Base-by-base conservation (phyloP, 2,888 invertebrate species). In the Charanyca ferruginea region DNA sequence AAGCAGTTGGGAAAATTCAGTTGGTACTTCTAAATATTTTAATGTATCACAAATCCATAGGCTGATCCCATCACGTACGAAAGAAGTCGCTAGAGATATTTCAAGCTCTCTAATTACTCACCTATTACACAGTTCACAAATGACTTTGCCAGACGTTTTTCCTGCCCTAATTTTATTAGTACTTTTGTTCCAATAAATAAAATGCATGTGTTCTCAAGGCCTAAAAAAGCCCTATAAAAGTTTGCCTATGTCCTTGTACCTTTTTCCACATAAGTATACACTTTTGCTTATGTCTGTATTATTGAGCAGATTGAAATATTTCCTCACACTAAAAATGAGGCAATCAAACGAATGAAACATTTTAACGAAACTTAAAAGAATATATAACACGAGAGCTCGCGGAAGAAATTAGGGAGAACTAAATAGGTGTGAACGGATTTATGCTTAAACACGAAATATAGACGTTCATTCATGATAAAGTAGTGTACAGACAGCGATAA, bases 391-490 rank as follows among this genome's bases (percentile, higher is more conserved):
- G 42, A 13, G 44, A 45, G 38, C 41, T 68, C 53, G 38, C 55
- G 61, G 63, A 66, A 75, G 57, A 44, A 65, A 74, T 74, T 58
- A 74, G 63, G 9, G 53, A 22, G 22, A 57, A 53, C 47, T 66
- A 61, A 70, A 64, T 58, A 71, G 28, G 60, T 54, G 77, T 42
- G 58, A 54, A 74, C 25, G 16, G 72, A 75, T 80, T 80, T 74
- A 80, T 61, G 42, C 59, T 49, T 47, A 38, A 38, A 58, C 32
- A 54, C 35, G 35, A 61, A 22, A 69, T 57, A 38, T 53, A 55
- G 48, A 44, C 8, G 25, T 49, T 38, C 22, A 2, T 45, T 35
- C 53, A 47, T 51, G 20, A 65, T 11, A 52, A 22, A 49, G 5
- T 41, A 23, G 38, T 38, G 38, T 49, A 57, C 8, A 22, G 11